Conservation (phyloP, 1,140 invertebrate species). For the Drosophila nigromelanica region DNA sequence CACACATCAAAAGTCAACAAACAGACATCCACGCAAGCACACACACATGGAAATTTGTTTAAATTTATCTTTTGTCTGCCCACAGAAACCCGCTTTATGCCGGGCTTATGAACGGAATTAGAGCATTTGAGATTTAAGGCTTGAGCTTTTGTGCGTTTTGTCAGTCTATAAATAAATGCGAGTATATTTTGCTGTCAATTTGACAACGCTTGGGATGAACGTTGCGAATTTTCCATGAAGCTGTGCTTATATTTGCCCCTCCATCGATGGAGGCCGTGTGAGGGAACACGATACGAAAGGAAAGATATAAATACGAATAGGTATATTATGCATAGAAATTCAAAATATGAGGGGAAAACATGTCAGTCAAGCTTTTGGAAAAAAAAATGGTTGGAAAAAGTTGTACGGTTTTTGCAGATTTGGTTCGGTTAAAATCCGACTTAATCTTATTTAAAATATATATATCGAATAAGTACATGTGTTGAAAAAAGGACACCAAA, state of each 20-base stretch:
- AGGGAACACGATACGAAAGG: no score
- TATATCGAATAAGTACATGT: no score
- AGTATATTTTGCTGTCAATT: slow-evolving; percentile 17
- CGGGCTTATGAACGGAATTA: slow-evolving; percentile 17
- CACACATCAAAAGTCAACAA: slow-evolving; percentile 37
- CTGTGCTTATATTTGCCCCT: not conserved
- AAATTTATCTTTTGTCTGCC: slow-evolving; percentile 72
- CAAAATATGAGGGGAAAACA: no score
- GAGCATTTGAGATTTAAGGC: slow-evolving; percentile 43
- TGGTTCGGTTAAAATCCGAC: no score
- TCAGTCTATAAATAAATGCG: slow-evolving; percentile 35
- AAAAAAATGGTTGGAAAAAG: no score
- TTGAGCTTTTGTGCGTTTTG: slow-evolving; percentile 32
- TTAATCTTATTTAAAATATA: no score
- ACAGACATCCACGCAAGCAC: not conserved
- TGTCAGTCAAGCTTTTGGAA: no score
- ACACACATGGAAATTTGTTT: slow-evolving; percentile 30
- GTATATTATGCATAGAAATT: no score
- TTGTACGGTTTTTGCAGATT: no score
- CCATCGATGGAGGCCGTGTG: no score
- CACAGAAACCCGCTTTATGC: slow-evolving; percentile 26
- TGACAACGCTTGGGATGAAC: slow-evolving; percentile 8
- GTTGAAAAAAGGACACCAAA: no score
- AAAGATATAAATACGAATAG: no score
- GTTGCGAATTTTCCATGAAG: slow-evolving; percentile 2